Evolutionary conservation across 92 coral and sea anemone genomes (phyloP), one percentile per base, ranked within the genome.

Genomic region (Ricordea florida): DNA sequence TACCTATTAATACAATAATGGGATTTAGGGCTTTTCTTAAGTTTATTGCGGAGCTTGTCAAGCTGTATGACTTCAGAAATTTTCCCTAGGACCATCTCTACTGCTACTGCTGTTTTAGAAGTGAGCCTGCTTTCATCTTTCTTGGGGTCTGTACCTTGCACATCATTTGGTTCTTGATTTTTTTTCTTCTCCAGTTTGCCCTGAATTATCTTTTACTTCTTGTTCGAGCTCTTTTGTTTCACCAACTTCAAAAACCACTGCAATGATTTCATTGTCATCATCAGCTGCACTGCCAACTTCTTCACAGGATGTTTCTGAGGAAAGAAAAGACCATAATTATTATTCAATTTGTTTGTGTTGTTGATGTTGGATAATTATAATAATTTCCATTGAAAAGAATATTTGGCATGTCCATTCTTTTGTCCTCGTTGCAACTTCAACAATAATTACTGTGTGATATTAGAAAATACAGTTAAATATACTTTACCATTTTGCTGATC

Each of bases 21-120:
- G 2, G 72, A 64, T 24, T 42, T 37, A 33, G 23, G 43, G 16
- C 24, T 64, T 1, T 20, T 36, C 10, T 30, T 5, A 18, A 64
- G 32, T 17, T 15, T 64, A 30, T 36, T 64, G 27, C 57, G 66
- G 9, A 64, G 55, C 30, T 22, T 64, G 43, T 64, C 72, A 1
- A 37, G 72, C 32, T 64, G 33, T 5, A 8, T 11, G 3, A 64
- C 47, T 17, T 34, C 72, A 34, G 72, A 53, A 18, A 15, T 5
- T 25, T 64, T 25, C 9, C 72, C 57, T 14, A 64, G 72, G n/a
- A 64, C 72, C 5, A 22, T 41, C 33, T 64, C 31, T 40, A 41
- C 4, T 18, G 72, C 72, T 35, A 17, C 42, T 10, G 72, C 47
- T 64, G 72, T 64, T 64, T 64, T 64, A 3, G 72, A 64, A 14